Percentiles rank a stretch among this genome's conserved stretches.
Evolutionary conservation across 2,888 invertebrate species (phyloP).

Genomic region (Trachelus iudaicus): DNA sequence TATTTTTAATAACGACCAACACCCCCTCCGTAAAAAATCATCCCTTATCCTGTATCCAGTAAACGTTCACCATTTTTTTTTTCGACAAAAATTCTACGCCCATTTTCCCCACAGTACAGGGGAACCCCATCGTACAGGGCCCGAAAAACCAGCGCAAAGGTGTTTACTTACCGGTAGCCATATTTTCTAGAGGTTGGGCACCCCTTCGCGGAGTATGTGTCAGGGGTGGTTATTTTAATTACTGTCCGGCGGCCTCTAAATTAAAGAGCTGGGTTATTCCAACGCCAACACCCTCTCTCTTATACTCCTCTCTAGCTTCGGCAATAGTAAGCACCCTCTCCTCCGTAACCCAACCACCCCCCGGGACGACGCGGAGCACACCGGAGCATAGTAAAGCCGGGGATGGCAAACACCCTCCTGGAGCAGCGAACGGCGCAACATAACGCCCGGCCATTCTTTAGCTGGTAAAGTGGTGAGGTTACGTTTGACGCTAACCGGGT

Average conservation of each 20-base stretch:
- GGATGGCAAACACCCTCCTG: constrained; percentile 5
- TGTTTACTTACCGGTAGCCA: background rate
- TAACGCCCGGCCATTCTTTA: constrained; percentile 51
- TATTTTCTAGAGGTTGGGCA: constrained; percentile 44
- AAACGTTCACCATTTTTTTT: background rate
- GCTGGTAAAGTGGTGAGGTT: constrained; percentile 44
- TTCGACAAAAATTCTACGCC: background rate
- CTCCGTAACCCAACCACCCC: constrained; percentile 37
- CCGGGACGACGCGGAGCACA: background rate
- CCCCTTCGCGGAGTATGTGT: constrained; percentile 57
- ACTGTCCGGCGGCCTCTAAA: constrained; percentile 64
- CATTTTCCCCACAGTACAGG: background rate
- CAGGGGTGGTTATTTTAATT: constrained; percentile 64
- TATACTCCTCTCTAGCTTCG: constrained; percentile 43
- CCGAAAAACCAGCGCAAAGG: background rate
- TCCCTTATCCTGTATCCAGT: too few relatives aligned
- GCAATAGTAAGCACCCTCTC: constrained; percentile 16
- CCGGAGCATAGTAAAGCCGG: background rate
- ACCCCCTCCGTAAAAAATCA: too few relatives aligned
- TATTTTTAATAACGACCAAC: too few relatives aligned
- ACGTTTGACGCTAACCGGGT: constrained; percentile 58
- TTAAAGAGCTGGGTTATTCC: constrained; percentile 64
- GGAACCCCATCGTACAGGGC: background rate
- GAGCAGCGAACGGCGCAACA: constrained; percentile 32
- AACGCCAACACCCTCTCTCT: constrained; percentile 49